Base-by-base conservation (phyloP, 2,888 invertebrate species). In the Agonopterix arenella region DNA sequence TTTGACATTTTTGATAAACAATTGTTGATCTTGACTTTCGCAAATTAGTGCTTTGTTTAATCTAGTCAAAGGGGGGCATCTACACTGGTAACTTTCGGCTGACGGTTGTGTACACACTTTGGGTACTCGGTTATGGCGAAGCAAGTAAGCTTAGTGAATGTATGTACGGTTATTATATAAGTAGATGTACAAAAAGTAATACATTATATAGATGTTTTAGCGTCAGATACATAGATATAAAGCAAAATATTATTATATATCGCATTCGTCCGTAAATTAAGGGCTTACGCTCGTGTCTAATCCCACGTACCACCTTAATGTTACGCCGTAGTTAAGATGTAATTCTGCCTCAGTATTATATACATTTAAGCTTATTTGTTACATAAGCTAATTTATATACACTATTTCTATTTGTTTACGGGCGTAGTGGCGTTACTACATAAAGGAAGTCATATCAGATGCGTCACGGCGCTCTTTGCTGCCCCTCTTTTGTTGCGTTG, bases 101-200 rank as follows among this genome's bases (percentile, higher is more conserved):
- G 55, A 59, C 60, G 72, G 71, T 70, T 73, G 72, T 72, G 68
- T 64, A 59, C 81, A 75, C 84, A 80, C 78, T 54, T 82, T 84
- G 85, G 80, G 84, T 80, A 81, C 75, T 59, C 80, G 76, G 74
- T 70, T 57, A 67, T 56, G 68, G 69, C 73, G 69, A 78, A 76
- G 76, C 77, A 76, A 75, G 70, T 78, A 84, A 83, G 89, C 89
- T 89, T 89, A 88, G 84, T 88, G 81, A 79, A 78, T 88, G 88
- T 86, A 85, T 83, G 85, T 88, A 88, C 77, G 85, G 79, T 84
- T 84, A 88, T 76, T 81, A 78, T 84, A 81, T 88, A 89, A 89
- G 89, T 89, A 89, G 89, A 89, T 89, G 89, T 89, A 89, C 88
- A 89, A 88, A 83, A 89, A 86, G 82, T 88, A 89, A 88, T 85